Percentiles rank a stretch among this genome's conserved stretches.
phyloP scores from a whole-genome alignment of 1,140 invertebrate genomes.

The Ips typographus region DNA sequence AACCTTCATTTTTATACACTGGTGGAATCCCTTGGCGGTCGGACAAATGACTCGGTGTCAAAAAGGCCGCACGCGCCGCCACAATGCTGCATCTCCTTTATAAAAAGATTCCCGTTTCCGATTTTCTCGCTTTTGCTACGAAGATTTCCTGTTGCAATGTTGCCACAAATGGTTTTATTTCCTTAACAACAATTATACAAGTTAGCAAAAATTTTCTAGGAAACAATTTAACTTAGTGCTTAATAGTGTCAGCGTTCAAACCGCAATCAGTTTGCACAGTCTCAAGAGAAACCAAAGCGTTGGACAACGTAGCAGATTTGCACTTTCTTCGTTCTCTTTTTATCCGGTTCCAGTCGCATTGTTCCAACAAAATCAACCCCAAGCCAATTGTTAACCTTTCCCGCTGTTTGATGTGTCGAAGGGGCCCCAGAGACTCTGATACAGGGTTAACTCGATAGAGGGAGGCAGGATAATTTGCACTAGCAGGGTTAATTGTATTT shows the following conservation, averaged over 20 bases:
- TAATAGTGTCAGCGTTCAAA: no score
- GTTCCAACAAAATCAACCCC: constrained; percentile 25
- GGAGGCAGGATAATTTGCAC: constrained; percentile 18
- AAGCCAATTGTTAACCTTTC: constrained; percentile 26
- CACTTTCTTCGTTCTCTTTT: constrained; percentile 17
- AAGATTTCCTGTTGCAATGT: not conserved
- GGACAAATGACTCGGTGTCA: constrained; percentile 26
- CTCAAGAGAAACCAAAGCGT: not conserved
- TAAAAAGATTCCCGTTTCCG: constrained; percentile 10
- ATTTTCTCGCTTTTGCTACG: constrained; percentile 3
- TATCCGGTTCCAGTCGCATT: constrained; percentile 21
- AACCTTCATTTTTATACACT: constrained; percentile 18
- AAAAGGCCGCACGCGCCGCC: constrained; percentile 23
- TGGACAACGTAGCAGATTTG: not conserved
- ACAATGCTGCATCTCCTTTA: constrained; percentile 18
- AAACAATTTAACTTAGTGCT: no score
- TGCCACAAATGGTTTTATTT: not conserved
- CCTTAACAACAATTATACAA: no score
- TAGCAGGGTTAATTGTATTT: constrained; percentile 21
- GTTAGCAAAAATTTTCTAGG: no score
- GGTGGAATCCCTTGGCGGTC: constrained; percentile 19
- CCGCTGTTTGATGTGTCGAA: constrained; percentile 28
- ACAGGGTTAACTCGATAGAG: constrained; percentile 24
- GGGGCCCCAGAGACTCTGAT: constrained; percentile 24
- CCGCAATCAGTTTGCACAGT: no score